Conservation (phyloP, 2,888 invertebrate species). For the Ophonus ardosiacus region DNA sequence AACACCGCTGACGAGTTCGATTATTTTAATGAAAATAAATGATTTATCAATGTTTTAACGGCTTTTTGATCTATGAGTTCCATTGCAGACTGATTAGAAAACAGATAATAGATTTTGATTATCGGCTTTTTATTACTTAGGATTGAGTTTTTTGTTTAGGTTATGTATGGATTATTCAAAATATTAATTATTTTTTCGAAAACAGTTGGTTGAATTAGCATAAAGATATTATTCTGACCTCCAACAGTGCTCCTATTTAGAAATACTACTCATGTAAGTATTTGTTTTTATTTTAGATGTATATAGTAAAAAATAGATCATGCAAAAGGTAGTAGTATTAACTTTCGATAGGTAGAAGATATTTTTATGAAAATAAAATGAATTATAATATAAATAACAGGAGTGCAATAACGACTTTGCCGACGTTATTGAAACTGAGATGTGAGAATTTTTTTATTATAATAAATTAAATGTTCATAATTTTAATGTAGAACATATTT, state of each 20-base stretch:
- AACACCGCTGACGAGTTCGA: slow-evolving; percentile 52
- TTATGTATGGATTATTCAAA: neutral
- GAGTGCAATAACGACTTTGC: too few species aligned
- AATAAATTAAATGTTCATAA: too few species aligned
- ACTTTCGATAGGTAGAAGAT: too few species aligned
- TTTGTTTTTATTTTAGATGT: too few species aligned
- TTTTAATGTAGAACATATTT: too few species aligned
- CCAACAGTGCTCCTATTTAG: neutral
- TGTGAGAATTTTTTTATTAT: too few species aligned
- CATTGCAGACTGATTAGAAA: slow-evolving; percentile 52
- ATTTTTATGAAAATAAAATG: too few species aligned
- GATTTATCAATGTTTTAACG: slow-evolving; percentile 56
- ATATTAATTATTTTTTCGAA: neutral
- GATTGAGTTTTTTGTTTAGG: neutral
- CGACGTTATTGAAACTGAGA: too few species aligned
- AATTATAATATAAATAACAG: too few species aligned
- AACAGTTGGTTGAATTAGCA: neutral
- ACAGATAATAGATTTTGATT: slow-evolving; percentile 47
- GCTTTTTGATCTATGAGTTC: slow-evolving; percentile 49
- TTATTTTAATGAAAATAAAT: slow-evolving; percentile 63
- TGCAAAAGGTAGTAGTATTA: too few species aligned
- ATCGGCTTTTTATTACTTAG: slow-evolving; percentile 5
- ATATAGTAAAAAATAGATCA: too few species aligned
- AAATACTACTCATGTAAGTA: neutral
- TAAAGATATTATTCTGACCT: neutral